Evolutionary conservation across 1,140 invertebrate species (phyloP), one percentile per base, ranked within the genome.

Genomic region (Drosophila ercepeae): DNA sequence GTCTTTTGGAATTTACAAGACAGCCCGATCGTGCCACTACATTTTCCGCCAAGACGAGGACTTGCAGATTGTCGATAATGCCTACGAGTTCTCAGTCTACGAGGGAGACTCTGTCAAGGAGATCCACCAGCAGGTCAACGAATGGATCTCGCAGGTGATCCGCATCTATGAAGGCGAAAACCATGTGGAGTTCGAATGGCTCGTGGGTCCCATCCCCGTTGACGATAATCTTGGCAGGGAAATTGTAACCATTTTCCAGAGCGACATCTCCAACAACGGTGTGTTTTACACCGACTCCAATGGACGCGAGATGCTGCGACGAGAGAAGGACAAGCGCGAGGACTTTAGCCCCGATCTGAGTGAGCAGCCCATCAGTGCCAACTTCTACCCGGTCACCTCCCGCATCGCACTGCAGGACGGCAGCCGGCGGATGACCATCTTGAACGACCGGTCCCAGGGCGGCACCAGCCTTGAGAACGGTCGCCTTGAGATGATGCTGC

Each of bases 271-370:
- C 0, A 94, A 94, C 0, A 92, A 94, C 2, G 93, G 93, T 0
- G 92, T 93, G 1, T 99, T 99, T 91, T 98, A 95, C 84, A 99
- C 98, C 0, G 98, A 99, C 91, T 95, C 97, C 0, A 99, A 99
- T 92, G 98, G 98, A 0, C 93, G 98, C 42, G 96, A 99, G 91
- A 94, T 97, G 89, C 83, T 99, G 29, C 94, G 95, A 74, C 93
- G 98, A 45, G 92, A 93, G 57, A 91, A 94, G 44, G 94, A 98
- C 89, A 94, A 94, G 63, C 92, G 97, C 18, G 94, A 96, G 27
- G 7, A 96, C 95, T 1, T 99, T 95, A 95, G 92, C 93, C 23
- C 95, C 0, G 90, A 92, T 0, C 32, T 98, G 95, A 99, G 63
- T 92, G 94, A 51, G 11, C 54, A 72, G 13, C 68, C 65, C 11